These are phyloP conservation scores for Mythimna loreyi DNA, from an alignment of 2,888 invertebrate species.

Conservation along the genomic window DNA sequence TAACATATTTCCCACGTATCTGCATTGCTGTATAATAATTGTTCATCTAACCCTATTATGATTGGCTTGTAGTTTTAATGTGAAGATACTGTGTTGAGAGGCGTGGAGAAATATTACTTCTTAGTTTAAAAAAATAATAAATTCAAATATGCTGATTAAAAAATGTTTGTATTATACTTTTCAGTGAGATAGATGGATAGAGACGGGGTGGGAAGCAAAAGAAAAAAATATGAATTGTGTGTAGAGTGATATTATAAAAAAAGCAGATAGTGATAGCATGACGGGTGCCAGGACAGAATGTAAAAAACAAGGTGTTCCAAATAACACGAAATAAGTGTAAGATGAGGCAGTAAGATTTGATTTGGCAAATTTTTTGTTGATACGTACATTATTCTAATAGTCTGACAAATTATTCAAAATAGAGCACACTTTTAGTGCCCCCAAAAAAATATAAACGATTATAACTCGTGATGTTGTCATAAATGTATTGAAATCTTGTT, in stretches of 20 bases:
- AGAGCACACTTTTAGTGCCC: background rate
- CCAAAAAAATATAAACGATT: constrained; percentile 12
- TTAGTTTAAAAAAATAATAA: background rate
- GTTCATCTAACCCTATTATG: constrained; percentile 4
- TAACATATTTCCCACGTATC: constrained; percentile 58
- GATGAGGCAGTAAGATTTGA: background rate
- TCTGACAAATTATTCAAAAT: background rate
- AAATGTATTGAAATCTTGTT: constrained; percentile 30
- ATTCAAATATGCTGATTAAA: background rate
- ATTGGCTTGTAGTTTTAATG: constrained; percentile 25
- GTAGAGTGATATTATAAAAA: no score
- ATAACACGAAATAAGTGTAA: no score
- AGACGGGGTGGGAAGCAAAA: no score
- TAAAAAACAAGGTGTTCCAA: no score
- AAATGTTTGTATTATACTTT: background rate
- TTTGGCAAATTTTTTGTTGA: background rate
- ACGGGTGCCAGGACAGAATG: no score
- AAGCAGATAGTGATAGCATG: no score
- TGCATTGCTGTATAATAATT: constrained; percentile 40
- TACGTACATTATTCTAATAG: background rate
- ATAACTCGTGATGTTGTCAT: constrained; percentile 30
- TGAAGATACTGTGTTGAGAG: constrained; percentile 3
- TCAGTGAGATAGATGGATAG: background rate
- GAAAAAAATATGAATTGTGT: no score
- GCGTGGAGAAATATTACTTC: background rate